These are phyloP conservation scores for Drosophila greeni DNA, from an alignment of 2,888 invertebrate species.

Conservation along the genomic window DNA sequence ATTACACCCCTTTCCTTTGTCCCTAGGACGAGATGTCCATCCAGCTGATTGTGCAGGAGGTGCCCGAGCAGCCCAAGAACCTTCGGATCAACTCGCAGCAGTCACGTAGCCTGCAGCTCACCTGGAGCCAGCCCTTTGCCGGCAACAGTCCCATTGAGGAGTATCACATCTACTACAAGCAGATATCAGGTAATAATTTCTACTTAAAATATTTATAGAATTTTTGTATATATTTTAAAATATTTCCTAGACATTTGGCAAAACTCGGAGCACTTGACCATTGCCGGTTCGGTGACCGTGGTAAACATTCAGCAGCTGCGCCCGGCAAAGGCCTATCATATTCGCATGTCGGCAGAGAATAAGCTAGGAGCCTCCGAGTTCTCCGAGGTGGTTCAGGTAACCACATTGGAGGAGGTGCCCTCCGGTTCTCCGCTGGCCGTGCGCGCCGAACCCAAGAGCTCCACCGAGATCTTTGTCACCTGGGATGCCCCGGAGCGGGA, in stretches of 20 bases:
- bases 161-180: slow-evolving; percentile 93
- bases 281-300: slow-evolving; percentile 89
- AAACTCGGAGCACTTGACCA: slow-evolving; percentile 88
- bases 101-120: slow-evolving; percentile 89
- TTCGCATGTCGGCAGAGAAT: slow-evolving; percentile 93
- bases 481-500: slow-evolving; percentile 93
- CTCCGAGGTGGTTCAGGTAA: slow-evolving; percentile 91
- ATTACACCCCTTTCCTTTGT: slow-evolving; percentile 6
- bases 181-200: slow-evolving; percentile 81
- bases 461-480: slow-evolving; percentile 89
- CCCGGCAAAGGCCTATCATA: slow-evolving; percentile 92
- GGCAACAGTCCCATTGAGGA: slow-evolving; percentile 93
- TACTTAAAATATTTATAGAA: neutral
- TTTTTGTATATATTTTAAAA: neutral
- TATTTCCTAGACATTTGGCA: slow-evolving; percentile 85
- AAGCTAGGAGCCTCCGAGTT: slow-evolving; percentile 92
- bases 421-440: slow-evolving; percentile 90
- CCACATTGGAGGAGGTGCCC: slow-evolving; percentile 90
- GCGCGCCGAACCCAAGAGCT: slow-evolving; percentile 89
- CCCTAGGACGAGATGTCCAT: slow-evolving; percentile 89
- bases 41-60: slow-evolving; percentile 93
- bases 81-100: slow-evolving; percentile 91
- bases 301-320: slow-evolving; percentile 89
- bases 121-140: slow-evolving; percentile 93
- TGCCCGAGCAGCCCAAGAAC: slow-evolving; percentile 93